Evolutionary conservation across 2,797 vertebrate species (phyloP), one percentile per base, ranked within the genome.

Genomic region (Setipinna tenuifilis): DNA sequence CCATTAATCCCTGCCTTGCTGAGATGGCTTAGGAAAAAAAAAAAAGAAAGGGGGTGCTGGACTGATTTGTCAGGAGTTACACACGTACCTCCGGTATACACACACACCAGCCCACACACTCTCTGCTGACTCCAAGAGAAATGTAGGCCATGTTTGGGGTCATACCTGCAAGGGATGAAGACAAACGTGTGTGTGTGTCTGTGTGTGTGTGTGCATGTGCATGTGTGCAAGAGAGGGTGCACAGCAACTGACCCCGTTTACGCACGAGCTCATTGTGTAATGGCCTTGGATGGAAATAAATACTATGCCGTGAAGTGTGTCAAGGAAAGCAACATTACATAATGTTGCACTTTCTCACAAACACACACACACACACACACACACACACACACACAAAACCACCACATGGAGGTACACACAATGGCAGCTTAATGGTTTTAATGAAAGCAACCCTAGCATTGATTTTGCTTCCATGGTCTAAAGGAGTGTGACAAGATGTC

Each of bases 271-370:
- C 50, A 84, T 86, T 89, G 88, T 85, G 35, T 90, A 90, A 90
- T 88, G 82, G 25, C 46, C 68, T n/a, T 46, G 50, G 86, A 85
- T 82, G 84, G 81, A 88, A 89, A 88, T 88, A 88, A 87, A 89
- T 88, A 89, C 86, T 88, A 83, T 85, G 62, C 84, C 61, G 65
- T 44, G 81, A 81, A 90, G 89, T 90, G 83, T 90, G 89, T 89
- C 89, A 89, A 90, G 87, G 85, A 89, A 88, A 86, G n/a, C 85
- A 54, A 78, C 86, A 86, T 89, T 91, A 87, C 85, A 88, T 87
- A 90, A 91, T 80, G 83, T 82, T 82, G 75, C 50, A 75, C 82
- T 14, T 59, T 31, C 5, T 28, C 35, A 41, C 35, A 41, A 41
- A 41, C 28, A 50, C 50, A 54, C 50, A 14, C 50, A 54, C 50